Conservation (phyloP, 64 coral and sea anemone species). For the Hydrozoanthus tunicans region DNA sequence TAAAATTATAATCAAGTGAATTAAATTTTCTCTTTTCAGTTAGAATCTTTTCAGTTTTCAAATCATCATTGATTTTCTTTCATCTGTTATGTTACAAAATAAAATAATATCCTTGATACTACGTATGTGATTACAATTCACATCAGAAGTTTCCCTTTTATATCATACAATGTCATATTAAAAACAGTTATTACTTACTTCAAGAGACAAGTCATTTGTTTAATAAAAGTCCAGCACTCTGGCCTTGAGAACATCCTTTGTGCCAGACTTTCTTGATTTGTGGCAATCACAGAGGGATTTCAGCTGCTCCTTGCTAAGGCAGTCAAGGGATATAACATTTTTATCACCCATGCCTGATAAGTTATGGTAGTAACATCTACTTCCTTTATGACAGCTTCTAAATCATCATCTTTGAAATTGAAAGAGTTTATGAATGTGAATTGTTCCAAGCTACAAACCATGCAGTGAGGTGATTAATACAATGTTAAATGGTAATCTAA, state of each 20-base stretch:
- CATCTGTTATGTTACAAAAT: too few relatives aligned
- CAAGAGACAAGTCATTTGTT: too few relatives aligned
- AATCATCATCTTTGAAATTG: conserved; percentile 41
- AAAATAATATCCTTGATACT: background rate
- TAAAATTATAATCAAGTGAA: background rate
- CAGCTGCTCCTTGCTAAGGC: background rate
- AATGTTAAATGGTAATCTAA: too few relatives aligned
- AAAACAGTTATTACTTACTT: too few relatives aligned
- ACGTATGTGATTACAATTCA: background rate
- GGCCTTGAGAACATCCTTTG: background rate
- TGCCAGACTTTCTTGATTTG: background rate
- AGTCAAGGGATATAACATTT: background rate
- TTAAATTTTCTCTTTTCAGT: background rate
- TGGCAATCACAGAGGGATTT: background rate
- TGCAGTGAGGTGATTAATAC: too few relatives aligned
- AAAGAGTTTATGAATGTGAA: background rate
- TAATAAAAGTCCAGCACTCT: background rate
- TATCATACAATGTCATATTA: background rate
- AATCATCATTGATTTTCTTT: too few relatives aligned
- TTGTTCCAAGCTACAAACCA: background rate
- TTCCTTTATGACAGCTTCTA: conserved; percentile 15
- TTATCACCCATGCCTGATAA: background rate
- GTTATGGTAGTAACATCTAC: background rate
- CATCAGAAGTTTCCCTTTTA: too few relatives aligned
- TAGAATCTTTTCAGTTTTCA: background rate